Evolutionary conservation across 2,888 invertebrate genomes (phyloP), one percentile per base, ranked within the genome.

Genomic region (Campoplex capitator): DNA sequence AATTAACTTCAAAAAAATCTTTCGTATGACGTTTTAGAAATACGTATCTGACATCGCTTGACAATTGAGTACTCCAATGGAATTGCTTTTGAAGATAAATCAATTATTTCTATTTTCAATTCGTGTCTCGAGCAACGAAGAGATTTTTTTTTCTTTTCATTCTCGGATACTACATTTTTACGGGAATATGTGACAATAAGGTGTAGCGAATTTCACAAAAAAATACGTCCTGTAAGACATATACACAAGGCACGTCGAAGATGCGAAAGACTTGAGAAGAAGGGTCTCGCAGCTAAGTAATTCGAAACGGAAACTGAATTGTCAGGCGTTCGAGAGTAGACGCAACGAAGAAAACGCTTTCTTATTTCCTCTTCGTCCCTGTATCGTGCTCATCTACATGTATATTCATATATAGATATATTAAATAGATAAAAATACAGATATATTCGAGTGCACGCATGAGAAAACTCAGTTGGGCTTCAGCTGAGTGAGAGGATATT

Each of bases 291-390:
- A 84, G 89, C 90, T 90, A 90, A 90, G 91, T 91, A 91, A 91
- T 90, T 90, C 88, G 91, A 91, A 90, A 89, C 89, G 91, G 89
- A 90, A 90, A 89, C 90, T 90, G 90, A 88, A 91, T 90, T 90
- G 89, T 89, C 86, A 84, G 88, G 74, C 81, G 83, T 86, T 84
- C 86, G 86, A 83, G 86, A 83, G 83, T 79, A 71, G 80, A 73
- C 48, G 86, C 32, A 77, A 67, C 23, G 56, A 79, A 71, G 56
- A 76, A 71, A 75, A 70, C 75, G 68, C 80, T 48, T 75, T 74
- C 68, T 70, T 54, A 54, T 68, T 35, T 56, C 58, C 42, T 83
- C 38, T 38, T 78, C 48, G 35, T 67, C 32, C 32, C 73, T 51
- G 67, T 58, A 62, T 78, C 67, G 11, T 54, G 13, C 38, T 6